Conservation (phyloP, 2,113 vertebrate genomes). For the Crotalus tigris region DNA sequence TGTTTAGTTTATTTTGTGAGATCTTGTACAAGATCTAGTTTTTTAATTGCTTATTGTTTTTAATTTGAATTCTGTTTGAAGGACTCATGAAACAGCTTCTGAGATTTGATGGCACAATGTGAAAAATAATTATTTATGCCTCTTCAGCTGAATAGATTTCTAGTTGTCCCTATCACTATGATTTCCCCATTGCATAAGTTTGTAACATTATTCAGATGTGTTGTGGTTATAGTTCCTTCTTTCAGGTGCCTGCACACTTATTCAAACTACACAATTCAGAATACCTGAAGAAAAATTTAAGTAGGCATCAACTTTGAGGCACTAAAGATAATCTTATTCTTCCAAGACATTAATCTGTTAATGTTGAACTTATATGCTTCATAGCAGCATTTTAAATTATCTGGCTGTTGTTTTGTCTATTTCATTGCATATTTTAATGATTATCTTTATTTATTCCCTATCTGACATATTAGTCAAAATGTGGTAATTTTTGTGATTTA, state of each 20-base stretch:
- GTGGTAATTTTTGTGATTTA: background rate
- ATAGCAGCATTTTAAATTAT: background rate
- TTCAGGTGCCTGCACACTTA: background rate
- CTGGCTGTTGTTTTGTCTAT: background rate
- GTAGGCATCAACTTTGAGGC: background rate
- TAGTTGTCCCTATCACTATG: background rate
- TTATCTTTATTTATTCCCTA: background rate
- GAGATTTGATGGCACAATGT: background rate
- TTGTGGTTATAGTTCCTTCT: background rate
- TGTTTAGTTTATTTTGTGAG: background rate
- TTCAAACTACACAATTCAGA: background rate
- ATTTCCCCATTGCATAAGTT: background rate
- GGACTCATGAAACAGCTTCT: no score
- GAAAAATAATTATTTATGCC: background rate
- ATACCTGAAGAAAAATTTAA: background rate
- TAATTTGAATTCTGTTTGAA: background rate
- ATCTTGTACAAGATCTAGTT: background rate
- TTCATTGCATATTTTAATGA: background rate
- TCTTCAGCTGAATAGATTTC: background rate
- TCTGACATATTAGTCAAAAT: background rate
- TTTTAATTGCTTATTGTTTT: background rate
- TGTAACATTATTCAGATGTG: background rate
- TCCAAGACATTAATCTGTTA: background rate
- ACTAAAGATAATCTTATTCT: background rate
- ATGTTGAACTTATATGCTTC: background rate